Base-by-base conservation (phyloP, 2,797 vertebrate genomes). In the Anguilla pacifica region DNA sequence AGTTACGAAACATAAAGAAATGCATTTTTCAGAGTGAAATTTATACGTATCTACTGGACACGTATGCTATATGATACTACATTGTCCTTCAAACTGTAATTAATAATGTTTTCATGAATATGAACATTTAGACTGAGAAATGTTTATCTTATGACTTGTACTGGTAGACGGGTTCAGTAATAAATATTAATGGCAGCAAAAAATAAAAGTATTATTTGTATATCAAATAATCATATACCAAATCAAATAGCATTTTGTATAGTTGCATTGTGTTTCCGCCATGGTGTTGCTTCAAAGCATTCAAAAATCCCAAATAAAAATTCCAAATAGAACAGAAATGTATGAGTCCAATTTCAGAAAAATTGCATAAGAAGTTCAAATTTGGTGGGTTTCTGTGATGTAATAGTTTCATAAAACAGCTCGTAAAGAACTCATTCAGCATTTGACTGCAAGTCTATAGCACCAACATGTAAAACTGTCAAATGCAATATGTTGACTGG, bases 401-500 rank as follows among this genome's bases (percentile, higher is more conserved):
- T 39, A 10, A 51, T 90, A 89, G 92, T 89, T 91, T 89, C 90
- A 77, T 92, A 90, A 89, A 88, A 90, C 77, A 92, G 87, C 91
- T 88, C 82, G 88, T 89, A 87, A 89, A 57, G 89, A 79, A 90
- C 70, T 86, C 86, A 85, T 92, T 92, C 91, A 92, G 91, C 94
- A 95, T 96, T 96, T 95, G 95, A 94, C 92, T 91, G 92, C 91
- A 89, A 92, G 94, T 94, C 93, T 90, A 87, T 85, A 83, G 85
- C 72, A 85, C 46, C 86, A 84, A 57, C 67, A 84, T 90, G 39
- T 83, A 85, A 90, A 86, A 64, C 53, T 87, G 85, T 88, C 70
- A 89, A 89, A 90, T 90, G 83, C 89, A 89, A 90, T 91, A 82
- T 94, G 92, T 89, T 74, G 85, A 86, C 88, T 89, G 81, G 53